Base-by-base conservation (phyloP, 92 coral and sea anemone genomes). In the Actinernus sp. region DNA sequence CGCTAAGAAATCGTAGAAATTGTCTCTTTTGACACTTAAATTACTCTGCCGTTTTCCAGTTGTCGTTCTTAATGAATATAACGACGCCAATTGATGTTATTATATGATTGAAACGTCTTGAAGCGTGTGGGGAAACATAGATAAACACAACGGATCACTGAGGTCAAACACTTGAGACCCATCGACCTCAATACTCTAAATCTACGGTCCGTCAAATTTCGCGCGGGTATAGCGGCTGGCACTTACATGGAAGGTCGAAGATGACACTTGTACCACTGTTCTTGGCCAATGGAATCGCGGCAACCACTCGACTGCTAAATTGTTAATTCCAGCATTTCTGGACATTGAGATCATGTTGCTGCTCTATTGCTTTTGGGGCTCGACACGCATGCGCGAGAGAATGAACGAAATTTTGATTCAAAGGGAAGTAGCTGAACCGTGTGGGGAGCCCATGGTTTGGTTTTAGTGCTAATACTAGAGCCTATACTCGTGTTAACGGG, bases 331-430 rank as follows among this genome's bases (percentile, higher is more conserved):
- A 11, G 39, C 10, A 45, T 45, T 45, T 7, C 19, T 6, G 21
- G 39, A 31, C 18, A 4, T 41, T 63, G 55, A 63, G 70, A 63
- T 63, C 70, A 63, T 28, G 24, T 41, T 14, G 26, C 48, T 13
- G 32, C 26, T 12, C 56, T 12, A 22, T 2, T 27, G 34, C 2
- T 61, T 29, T 4, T 21, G 28, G 21, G 33, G 14, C 50, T 23
- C 22, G 19, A 4, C 4, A 18, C 52, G 52, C 52, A 17, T 18
- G 52, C 52, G 52, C 52, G 52, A 7, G 17, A 4, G 21, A 18
- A 7, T 9, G 52, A 18, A 8, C 22, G 18, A 8, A 8, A 4
- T 45, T 18, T 45, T 8, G 11, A 23, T 9, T 7, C 18, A 4
- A 8, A 45, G 21, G 52, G 21, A 45, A 45, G 10, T 45, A 9